A percentile compares a stretch with the other conserved stretches of the same genome.
Conservation (phyloP, 2,797 vertebrate species). For the Urosaurus nigricauda region DNA sequence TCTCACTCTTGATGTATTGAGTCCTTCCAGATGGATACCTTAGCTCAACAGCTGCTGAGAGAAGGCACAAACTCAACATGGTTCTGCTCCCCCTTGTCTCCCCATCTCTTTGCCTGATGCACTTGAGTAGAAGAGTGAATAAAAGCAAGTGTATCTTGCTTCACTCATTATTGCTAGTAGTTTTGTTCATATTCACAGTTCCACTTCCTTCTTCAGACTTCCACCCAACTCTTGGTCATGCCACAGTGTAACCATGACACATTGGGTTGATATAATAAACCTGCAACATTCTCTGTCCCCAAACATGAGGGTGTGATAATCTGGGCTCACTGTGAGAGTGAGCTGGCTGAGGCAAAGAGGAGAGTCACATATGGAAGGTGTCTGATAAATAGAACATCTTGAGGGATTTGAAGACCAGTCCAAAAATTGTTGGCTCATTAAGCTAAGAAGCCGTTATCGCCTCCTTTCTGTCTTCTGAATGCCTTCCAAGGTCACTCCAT, state of each 20-base stretch:
- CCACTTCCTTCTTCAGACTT: no score
- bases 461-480: background rate
- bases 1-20: background rate
- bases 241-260: background rate
- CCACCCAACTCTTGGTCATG: background rate
- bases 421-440: constrained; percentile 34
- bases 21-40: background rate
- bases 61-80: background rate
- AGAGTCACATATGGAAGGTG: background rate
- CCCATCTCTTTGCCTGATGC: background rate
- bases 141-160: background rate
- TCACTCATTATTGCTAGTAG: background rate
- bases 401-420: background rate
- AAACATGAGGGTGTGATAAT: background rate
- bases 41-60: background rate
- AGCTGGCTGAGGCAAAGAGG: background rate
- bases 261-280: background rate
- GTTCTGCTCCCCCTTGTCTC: background rate
- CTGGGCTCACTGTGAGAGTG: background rate
- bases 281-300: background rate
- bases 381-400: background rate
- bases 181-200: no score
- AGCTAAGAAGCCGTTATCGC: constrained; percentile 14
- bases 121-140: background rate
- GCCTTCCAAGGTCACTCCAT: constrained; percentile 69